Percentiles rank a stretch among this genome's conserved stretches.
These are phyloP conservation scores for Spilarctia lutea DNA, from an alignment of 2,888 invertebrate genomes.

Conservation along the genomic window DNA sequence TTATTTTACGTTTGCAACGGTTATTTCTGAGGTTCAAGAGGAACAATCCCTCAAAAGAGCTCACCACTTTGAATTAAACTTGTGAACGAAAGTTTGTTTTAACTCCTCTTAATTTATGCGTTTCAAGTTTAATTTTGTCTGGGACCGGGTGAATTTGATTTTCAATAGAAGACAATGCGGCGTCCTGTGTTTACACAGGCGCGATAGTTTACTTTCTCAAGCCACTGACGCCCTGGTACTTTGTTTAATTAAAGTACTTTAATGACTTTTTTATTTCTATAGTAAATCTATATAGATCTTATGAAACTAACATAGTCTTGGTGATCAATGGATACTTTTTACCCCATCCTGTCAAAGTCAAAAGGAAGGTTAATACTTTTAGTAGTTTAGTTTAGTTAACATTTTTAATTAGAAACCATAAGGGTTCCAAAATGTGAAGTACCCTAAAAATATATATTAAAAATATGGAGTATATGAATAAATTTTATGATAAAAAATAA, in stretches of 20 bases:
- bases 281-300: not conserved
- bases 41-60: slow-evolving; percentile 73
- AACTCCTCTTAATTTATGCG: slow-evolving; percentile 81
- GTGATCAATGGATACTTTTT: too few relatives aligned
- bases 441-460: too few relatives aligned
- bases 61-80: slow-evolving; percentile 75
- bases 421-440: too few relatives aligned
- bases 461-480: too few relatives aligned
- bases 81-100: slow-evolving; percentile 72
- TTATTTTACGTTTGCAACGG: slow-evolving; percentile 36
- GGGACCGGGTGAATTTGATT: slow-evolving; percentile 73
- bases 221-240: slow-evolving; percentile 46
- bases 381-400: too few relatives aligned
- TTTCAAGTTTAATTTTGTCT: slow-evolving; percentile 77
- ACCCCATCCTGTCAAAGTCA: too few relatives aligned
- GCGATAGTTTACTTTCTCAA: slow-evolving; percentile 59
- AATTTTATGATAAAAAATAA: too few relatives aligned
- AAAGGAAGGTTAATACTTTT: too few relatives aligned
- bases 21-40: slow-evolving; percentile 59
- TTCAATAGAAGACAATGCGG: slow-evolving; percentile 76
- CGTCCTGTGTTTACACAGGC: slow-evolving; percentile 55
- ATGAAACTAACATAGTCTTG: too few relatives aligned
- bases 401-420: too few relatives aligned
- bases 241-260: slow-evolving; percentile 35
- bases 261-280: not conserved